These are phyloP conservation scores for Danio jaintianensis DNA, from an alignment of 2,797 vertebrate genomes.

Conservation along the genomic window DNA sequence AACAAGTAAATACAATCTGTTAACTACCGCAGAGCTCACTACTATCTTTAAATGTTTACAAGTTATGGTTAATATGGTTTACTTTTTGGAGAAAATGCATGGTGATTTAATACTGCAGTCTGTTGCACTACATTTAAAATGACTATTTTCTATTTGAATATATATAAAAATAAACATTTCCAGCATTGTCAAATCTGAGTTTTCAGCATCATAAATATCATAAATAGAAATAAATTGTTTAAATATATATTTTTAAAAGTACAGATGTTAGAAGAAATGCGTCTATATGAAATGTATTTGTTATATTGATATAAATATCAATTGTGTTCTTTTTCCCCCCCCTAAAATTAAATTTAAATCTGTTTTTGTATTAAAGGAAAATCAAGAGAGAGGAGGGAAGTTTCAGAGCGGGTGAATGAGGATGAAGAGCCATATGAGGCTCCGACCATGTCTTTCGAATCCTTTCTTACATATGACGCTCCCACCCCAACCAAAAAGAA, in stretches of 20 bases:
- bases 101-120: too few species aligned
- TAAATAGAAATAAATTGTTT: too few species aligned
- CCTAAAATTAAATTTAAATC: background rate
- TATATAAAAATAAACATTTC: background rate
- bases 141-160: background rate
- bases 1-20: too few species aligned
- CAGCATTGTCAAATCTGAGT: background rate
- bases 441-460: slow-evolving; percentile 97
- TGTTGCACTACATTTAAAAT: too few species aligned
- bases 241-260: too few species aligned
- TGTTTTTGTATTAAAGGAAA: slow-evolving; percentile 65
- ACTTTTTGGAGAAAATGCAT: too few species aligned
- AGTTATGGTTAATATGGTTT: too few species aligned
- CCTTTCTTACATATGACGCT: slow-evolving; percentile 94
- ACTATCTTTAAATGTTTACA: too few species aligned
- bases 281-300: background rate
- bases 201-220: background rate
- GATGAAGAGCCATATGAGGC: slow-evolving; percentile 83
- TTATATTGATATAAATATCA: too few species aligned
- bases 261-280: too few species aligned
- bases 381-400: slow-evolving; percentile 66
- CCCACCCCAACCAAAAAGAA: slow-evolving; percentile 90
- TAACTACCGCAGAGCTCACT: too few species aligned
- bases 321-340: too few species aligned
- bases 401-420: slow-evolving; percentile 60